Percentiles rank a stretch among this genome's conserved stretches.
phyloP scores from a whole-genome alignment of 37 sponge, comb jelly and placozoan species.

The Hormiphora californensis region DNA sequence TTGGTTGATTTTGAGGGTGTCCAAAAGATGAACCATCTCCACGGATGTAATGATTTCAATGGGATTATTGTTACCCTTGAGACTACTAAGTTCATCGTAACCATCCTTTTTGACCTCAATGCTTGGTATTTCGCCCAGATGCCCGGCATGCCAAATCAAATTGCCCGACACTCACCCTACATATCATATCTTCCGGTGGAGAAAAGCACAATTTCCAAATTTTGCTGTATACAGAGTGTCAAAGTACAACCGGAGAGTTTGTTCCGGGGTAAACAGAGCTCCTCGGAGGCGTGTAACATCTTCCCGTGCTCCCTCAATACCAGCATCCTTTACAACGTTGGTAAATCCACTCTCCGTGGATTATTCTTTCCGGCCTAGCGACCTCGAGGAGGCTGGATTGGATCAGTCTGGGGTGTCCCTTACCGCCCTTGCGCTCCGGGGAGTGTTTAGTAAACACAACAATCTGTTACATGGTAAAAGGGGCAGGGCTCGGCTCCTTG shows the following conservation, averaged over 20 bases:
- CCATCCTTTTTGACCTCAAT: constrained; percentile 17
- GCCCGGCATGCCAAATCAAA: constrained; percentile 5
- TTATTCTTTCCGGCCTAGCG: constrained; percentile 30
- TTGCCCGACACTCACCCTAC: constrained; percentile 32
- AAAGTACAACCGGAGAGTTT: constrained; percentile 31
- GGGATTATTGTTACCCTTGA: constrained; percentile 4
- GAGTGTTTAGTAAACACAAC: constrained; percentile 29
- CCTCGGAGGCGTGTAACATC: constrained; percentile 42
- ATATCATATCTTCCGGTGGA: constrained; percentile 28
- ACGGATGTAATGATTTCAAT: constrained; percentile 36
- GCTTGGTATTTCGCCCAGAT: constrained; percentile 53
- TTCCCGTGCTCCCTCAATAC: constrained; percentile 46
- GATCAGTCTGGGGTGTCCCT: not conserved
- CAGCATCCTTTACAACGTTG: not conserved
- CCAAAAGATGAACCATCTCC: constrained; percentile 11
- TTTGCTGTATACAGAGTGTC: constrained; percentile 27
- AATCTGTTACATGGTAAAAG: constrained; percentile 20
- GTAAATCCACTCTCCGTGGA: not conserved
- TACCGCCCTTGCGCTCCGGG: not conserved
- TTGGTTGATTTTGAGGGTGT: constrained; percentile 34
- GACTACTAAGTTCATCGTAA: constrained; percentile 23
- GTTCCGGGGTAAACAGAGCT: constrained; percentile 19
- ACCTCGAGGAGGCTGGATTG: not conserved
- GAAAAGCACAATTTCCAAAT: not conserved
- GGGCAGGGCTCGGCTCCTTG: not conserved